Percentiles rank a stretch among this genome's conserved stretches.
Evolutionary conservation across 2,888 invertebrate genomes (phyloP).

Genomic region (Anthophora plumipes): DNA sequence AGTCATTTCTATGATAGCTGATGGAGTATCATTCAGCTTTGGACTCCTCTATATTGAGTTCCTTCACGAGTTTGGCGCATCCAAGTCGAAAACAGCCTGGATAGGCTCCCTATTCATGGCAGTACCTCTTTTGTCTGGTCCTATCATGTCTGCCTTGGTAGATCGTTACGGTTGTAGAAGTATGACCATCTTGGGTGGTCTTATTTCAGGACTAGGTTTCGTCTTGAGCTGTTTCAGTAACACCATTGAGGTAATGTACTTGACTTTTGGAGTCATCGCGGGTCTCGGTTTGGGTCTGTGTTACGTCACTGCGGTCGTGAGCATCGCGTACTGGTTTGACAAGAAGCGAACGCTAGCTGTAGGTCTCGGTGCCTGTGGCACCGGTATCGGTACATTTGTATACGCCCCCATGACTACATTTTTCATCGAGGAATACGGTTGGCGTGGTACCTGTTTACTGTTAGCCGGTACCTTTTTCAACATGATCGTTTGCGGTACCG

Average conservation of each 20-base stretch:
- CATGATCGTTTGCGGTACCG: conserved; percentile 93
- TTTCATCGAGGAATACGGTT: conserved; percentile 92
- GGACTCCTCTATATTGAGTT: conserved; percentile 95
- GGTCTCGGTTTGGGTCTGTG: conserved; percentile 93
- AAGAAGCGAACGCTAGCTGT: conserved; percentile 94
- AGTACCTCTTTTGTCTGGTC: conserved; percentile 93
- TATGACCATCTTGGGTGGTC: conserved; percentile 91
- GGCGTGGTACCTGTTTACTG: conserved; percentile 93
- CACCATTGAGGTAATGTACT: conserved; percentile 91
- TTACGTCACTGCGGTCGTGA: conserved; percentile 95
- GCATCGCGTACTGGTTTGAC: conserved; percentile 97
- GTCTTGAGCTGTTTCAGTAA: conserved; percentile 90
- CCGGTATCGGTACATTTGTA: conserved; percentile 94
- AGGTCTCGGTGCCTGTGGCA: conserved; percentile 94
- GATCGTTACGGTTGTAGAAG: conserved; percentile 94
- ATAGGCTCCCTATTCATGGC: conserved; percentile 96
- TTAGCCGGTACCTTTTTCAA: conserved; percentile 94
- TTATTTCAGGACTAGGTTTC: conserved; percentile 91
- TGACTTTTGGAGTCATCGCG: conserved; percentile 94
- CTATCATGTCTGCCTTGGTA: conserved; percentile 93
- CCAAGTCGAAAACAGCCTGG: conserved; percentile 94
- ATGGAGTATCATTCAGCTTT: conserved; percentile 97
- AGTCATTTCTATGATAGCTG: conserved; percentile 94
- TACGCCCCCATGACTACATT: conserved; percentile 94
- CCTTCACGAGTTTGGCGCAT: conserved; percentile 91